Evolutionary conservation across 1,140 invertebrate species (phyloP).

Genomic region (Bombus huntii): DNA sequence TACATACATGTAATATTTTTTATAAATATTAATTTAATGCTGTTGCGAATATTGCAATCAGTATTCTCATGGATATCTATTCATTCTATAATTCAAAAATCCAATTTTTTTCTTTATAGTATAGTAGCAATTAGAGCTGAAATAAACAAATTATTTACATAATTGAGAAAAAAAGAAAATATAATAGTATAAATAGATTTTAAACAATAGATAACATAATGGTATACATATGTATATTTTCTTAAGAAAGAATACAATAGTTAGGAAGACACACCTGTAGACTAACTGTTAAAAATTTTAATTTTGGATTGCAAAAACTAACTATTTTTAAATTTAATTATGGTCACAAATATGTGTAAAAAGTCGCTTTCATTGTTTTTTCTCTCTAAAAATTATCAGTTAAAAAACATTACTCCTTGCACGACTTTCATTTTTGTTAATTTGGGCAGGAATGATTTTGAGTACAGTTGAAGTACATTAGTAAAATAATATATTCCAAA

Average conservation of each 20-base stretch:
- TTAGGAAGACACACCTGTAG: neutral
- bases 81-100: neutral
- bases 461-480: neutral
- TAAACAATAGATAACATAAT: slow-evolving; percentile 4
- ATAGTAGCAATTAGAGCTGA: neutral
- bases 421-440: neutral
- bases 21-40: neutral
- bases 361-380: neutral
- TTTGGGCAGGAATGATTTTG: neutral
- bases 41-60: neutral
- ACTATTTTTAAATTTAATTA: neutral
- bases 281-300: neutral
- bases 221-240: slow-evolving; percentile 15
- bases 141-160: neutral
- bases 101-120: neutral
- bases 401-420: neutral
- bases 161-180: neutral
- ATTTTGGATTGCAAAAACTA: neutral
- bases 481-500: slow-evolving; percentile 6
- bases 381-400: neutral
- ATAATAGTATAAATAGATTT: neutral
- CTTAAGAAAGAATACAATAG: slow-evolving; percentile 26
- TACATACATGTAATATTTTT: neutral
- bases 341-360: neutral
- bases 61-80: neutral